A percentile compares a stretch with the other conserved stretches of the same genome.
Conservation (phyloP, 1,140 invertebrate genomes). For the Temnothorax nylanderi region DNA sequence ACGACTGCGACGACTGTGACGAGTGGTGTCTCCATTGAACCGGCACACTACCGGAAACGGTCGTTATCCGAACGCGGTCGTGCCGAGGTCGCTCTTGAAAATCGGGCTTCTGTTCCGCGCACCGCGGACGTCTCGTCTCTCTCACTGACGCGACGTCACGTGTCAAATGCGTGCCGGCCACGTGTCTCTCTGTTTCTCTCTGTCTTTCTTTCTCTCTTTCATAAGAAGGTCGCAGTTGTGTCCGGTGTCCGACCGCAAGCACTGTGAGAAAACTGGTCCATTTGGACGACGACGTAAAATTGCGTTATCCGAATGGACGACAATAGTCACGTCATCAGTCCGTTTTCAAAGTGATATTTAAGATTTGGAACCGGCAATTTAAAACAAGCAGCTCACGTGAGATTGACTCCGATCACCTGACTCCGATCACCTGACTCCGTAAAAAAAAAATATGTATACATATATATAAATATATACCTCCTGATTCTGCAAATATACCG, state of each 20-base stretch:
- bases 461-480: too few relatives aligned
- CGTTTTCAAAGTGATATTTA: not conserved
- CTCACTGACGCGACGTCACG: slow-evolving; percentile 16
- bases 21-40: slow-evolving; percentile 54
- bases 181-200: slow-evolving; percentile 46
- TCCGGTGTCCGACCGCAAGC: not conserved
- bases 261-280: slow-evolving; percentile 31
- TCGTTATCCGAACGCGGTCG: slow-evolving; percentile 66
- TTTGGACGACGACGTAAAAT: not conserved
- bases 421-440: too few relatives aligned
- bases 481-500: not conserved
- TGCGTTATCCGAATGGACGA: not conserved
- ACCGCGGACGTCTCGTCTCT: slow-evolving; percentile 29
- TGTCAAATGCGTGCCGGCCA: slow-evolving; percentile 47
- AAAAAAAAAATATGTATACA: not conserved
- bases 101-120: slow-evolving; percentile 56
- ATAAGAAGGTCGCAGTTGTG: slow-evolving; percentile 21
- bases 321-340: not conserved
- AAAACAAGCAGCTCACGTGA: not conserved
- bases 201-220: slow-evolving; percentile 18
- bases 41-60: slow-evolving; percentile 59
- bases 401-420: not conserved
- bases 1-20: not conserved
- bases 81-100: slow-evolving; percentile 73
- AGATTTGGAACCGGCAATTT: not conserved